Evolutionary conservation across 2,888 invertebrate species (phyloP).

Genomic region (Blomia tropicalis): DNA sequence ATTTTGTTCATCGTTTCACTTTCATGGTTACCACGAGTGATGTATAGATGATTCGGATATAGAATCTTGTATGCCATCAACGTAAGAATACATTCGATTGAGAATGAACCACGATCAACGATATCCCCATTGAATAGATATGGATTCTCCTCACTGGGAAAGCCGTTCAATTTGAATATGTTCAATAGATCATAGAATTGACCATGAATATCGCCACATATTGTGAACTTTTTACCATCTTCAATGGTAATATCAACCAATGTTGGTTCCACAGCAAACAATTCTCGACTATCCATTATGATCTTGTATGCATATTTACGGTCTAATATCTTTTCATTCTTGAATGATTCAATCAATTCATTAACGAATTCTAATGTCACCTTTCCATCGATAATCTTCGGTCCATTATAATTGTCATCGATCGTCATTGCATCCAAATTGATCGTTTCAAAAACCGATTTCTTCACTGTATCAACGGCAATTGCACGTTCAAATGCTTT

Average conservation of each 20-base stretch:
- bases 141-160: slow-evolving; percentile 84
- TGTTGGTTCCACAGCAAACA: slow-evolving; percentile 66
- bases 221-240: slow-evolving; percentile 77
- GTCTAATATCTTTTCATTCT: slow-evolving; percentile 79
- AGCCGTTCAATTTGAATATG: slow-evolving; percentile 89
- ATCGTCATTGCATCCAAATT: slow-evolving; percentile 83
- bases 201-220: slow-evolving; percentile 97
- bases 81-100: slow-evolving; percentile 95
- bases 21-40: slow-evolving; percentile 97
- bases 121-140: slow-evolving; percentile 66
- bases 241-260: slow-evolving; percentile 75
- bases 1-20: slow-evolving; percentile 96
- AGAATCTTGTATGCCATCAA: slow-evolving; percentile 89
- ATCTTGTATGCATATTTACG: slow-evolving; percentile 96
- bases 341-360: slow-evolving; percentile 73
- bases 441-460: slow-evolving; percentile 68
- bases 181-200: slow-evolving; percentile 97
- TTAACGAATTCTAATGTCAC: slow-evolving; percentile 76
- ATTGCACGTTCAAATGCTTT: slow-evolving; percentile 93
- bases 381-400: slow-evolving; percentile 47
- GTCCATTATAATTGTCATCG: slow-evolving; percentile 85
- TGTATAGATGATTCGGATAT: slow-evolving; percentile 87
- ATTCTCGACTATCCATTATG: slow-evolving; percentile 68
- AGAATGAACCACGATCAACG: slow-evolving; percentile 96
- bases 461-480: slow-evolving; percentile 63